Conservation (phyloP, 2,113 vertebrate genomes). For the Peromyscus maniculatus region DNA sequence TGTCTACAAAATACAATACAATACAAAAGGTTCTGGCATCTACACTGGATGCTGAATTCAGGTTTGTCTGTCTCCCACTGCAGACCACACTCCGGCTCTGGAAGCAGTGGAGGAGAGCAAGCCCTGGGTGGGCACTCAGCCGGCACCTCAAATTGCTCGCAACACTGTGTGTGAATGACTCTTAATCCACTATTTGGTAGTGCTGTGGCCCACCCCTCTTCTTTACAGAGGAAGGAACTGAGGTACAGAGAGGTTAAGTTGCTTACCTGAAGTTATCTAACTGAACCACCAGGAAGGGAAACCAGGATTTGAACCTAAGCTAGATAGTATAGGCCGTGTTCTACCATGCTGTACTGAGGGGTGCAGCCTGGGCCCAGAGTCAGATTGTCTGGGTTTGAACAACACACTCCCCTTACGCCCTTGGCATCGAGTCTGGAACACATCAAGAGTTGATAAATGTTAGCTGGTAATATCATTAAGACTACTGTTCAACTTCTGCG, state of each 20-base stretch:
- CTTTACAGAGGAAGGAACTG: neutral
- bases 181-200: neutral
- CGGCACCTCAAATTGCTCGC: neutral
- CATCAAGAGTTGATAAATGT: slow-evolving; percentile 80
- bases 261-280: neutral
- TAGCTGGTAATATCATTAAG: slow-evolving; percentile 81
- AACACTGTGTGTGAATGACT: neutral
- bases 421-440: slow-evolving; percentile 79
- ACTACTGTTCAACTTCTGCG: slow-evolving; percentile 64
- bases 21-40: neutral
- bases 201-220: neutral
- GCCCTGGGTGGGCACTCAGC: neutral
- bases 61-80: neutral
- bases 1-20: neutral
- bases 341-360: slow-evolving; percentile 9
- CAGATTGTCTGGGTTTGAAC: slow-evolving; percentile 80
- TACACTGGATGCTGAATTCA: neutral
- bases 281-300: neutral
- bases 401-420: slow-evolving; percentile 66
- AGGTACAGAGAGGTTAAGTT: slow-evolving; percentile 12
- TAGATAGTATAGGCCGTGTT: slow-evolving; percentile 14
- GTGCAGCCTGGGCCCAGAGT: slow-evolving; percentile 68
- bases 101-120: neutral
- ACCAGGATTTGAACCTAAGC: slow-evolving; percentile 47
- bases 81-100: neutral